These are phyloP conservation scores for Caiman crocodilus DNA, from an alignment of 2,797 vertebrate species.

Conservation along the genomic window DNA sequence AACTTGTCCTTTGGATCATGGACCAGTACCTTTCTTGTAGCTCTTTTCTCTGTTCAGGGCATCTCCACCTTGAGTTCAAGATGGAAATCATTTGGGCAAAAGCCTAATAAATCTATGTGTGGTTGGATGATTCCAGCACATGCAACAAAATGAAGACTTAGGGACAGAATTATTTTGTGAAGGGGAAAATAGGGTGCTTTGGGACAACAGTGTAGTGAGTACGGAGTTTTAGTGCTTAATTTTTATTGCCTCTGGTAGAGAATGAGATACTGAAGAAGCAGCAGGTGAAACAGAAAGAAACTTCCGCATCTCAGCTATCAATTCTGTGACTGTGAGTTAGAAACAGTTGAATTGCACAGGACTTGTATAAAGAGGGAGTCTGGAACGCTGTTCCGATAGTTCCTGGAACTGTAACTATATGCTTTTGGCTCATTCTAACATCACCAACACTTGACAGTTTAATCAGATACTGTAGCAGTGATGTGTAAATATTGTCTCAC, in stretches of 20 bases:
- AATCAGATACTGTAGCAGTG: background rate
- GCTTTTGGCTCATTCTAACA: background rate
- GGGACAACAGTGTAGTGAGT: background rate
- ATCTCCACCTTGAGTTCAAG: background rate
- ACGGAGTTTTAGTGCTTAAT: accelerated
- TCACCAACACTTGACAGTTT: accelerated
- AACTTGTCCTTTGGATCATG: background rate
- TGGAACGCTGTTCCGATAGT: background rate
- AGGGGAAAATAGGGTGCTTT: background rate
- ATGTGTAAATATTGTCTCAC: background rate
- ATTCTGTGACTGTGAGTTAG: background rate
- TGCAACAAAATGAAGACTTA: background rate
- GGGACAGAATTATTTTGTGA: background rate
- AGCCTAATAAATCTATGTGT: background rate
- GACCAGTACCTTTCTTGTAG: background rate
- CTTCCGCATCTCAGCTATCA: background rate
- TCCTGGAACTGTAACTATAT: background rate
- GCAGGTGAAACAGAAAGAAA: background rate
- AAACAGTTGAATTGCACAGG: no score
- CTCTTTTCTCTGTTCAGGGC: background rate
- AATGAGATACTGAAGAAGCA: background rate
- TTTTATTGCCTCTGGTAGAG: accelerated
- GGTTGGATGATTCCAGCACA: background rate
- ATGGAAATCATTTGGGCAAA: background rate
- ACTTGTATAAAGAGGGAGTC: background rate